Conservation (phyloP, 1,140 invertebrate species). For the Diploscapter pachys region DNA sequence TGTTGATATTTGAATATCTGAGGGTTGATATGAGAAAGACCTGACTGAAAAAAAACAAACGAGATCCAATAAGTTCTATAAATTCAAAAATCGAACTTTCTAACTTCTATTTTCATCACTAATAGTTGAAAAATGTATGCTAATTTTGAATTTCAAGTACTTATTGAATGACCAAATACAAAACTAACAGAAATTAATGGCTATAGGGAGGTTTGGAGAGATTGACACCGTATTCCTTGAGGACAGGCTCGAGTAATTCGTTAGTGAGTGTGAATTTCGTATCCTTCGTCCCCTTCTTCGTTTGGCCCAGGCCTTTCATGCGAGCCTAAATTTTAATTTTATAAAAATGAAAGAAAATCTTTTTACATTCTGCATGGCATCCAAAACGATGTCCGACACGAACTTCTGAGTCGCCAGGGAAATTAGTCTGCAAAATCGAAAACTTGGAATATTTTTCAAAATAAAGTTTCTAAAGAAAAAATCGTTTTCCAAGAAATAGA, state of each 20-base stretch:
- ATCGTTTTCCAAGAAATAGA: neutral
- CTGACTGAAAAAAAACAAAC: neutral
- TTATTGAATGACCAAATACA: neutral
- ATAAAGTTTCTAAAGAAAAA: neutral
- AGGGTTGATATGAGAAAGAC: neutral
- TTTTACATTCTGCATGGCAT: slow-evolving; percentile 10
- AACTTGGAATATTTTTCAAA: no score
- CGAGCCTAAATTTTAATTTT: neutral
- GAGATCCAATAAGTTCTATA: neutral
- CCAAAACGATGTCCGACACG: slow-evolving; percentile 13
- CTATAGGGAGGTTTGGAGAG: slow-evolving; percentile 14
- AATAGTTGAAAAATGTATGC: neutral
- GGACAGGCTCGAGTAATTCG: slow-evolving; percentile 21
- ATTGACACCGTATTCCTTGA: slow-evolving; percentile 28
- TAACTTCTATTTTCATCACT: no score
- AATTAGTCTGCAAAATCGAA: slow-evolving; percentile 6
- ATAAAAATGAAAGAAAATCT: no score
- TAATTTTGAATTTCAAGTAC: neutral
- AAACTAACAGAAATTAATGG: slow-evolving; percentile 11
- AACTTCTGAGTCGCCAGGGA: slow-evolving; percentile 19
- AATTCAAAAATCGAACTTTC: neutral
- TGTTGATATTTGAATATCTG: neutral
- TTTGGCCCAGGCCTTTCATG: slow-evolving; percentile 4
- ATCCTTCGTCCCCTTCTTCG: slow-evolving; percentile 20
- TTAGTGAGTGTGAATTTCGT: slow-evolving; percentile 17